Base-by-base conservation (phyloP, 2,113 vertebrate species). In the Nannospalax galili region DNA sequence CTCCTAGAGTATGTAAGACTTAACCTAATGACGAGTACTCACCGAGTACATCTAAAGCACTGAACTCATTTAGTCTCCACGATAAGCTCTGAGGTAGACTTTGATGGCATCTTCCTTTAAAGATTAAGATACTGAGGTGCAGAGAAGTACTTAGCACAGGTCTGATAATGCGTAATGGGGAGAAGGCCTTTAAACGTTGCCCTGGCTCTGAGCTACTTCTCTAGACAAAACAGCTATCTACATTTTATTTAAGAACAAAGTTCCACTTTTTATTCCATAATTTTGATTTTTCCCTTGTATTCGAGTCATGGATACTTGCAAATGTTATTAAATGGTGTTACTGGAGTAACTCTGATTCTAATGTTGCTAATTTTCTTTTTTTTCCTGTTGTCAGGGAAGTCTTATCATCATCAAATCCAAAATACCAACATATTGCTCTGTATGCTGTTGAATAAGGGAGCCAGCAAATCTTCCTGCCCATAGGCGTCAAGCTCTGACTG, bases 381-480 rank as follows among this genome's bases (percentile, higher is more conserved):
- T 87, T 16, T 97, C 96, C 90, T 92, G 62, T 97, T 84, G 94
- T 96, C 97, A 99, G 99, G 98, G 85, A 92, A 93, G 98, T 88
- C 97, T 98, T 74, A 70, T 93, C 37, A 93, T 98, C 92, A 99
- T 99, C 95, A 99, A 99, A 97, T 98, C 98, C 90, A 99, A 99
- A 98, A 99, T 99, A 73, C 99, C 99, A 67, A 98, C 98, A 0
- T 99, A 99, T 3, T 97, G 98, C 96, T 98, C 98, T 64, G 69
- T 98, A 72, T 97, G 94, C 81, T 98, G 77, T 94, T 99, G 97
- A 99, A 85, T 20, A 94, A 73, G 81, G 73, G 84, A 62, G 48
- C 70, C 69, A 20, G 12, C 45, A 8, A 16, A 72, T 90, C 70
- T 95, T 6, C 28, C 87, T 92, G 2, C 42, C 73, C 37, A 70